phyloP scores from a whole-genome alignment of 2,113 vertebrate genomes.

The Urocitellus parryii region DNA sequence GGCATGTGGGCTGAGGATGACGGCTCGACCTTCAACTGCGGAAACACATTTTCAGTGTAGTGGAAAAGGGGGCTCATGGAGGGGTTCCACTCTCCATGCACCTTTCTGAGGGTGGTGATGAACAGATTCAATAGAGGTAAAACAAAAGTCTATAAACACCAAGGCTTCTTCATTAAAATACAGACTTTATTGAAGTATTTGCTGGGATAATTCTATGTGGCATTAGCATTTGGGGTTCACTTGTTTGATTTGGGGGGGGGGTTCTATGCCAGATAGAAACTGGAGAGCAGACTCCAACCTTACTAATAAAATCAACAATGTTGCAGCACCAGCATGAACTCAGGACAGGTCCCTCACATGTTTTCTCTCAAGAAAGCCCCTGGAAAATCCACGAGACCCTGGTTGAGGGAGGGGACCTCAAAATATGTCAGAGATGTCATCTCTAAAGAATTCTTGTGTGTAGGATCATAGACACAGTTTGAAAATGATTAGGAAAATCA shows the following conservation, averaged over 20 bases:
- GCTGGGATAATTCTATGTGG: not conserved
- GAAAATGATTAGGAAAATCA: not conserved
- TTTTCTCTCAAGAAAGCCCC: not conserved
- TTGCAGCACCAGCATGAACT: not conserved
- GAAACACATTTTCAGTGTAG: not conserved
- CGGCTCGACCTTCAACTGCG: not conserved
- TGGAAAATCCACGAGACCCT: not conserved
- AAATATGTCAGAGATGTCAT: not conserved
- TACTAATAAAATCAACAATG: not conserved
- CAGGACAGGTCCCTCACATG: fast-evolving
- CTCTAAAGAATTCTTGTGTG: not conserved
- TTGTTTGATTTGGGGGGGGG: not conserved
- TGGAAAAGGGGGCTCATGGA: not conserved
- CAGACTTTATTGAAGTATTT: not conserved
- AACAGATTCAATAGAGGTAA: not conserved
- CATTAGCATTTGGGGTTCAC: not conserved
- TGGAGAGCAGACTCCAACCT: not conserved
- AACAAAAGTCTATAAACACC: not conserved
- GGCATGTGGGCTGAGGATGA: not conserved
- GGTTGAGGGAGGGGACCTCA: not conserved
- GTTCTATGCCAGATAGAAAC: not conserved
- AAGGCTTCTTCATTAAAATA: not conserved
- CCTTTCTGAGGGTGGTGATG: not conserved
- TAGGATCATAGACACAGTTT: not conserved
- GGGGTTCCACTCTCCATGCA: fast-evolving